Conservation (phyloP, 1,140 invertebrate genomes). For the Drosophila teissieri region DNA sequence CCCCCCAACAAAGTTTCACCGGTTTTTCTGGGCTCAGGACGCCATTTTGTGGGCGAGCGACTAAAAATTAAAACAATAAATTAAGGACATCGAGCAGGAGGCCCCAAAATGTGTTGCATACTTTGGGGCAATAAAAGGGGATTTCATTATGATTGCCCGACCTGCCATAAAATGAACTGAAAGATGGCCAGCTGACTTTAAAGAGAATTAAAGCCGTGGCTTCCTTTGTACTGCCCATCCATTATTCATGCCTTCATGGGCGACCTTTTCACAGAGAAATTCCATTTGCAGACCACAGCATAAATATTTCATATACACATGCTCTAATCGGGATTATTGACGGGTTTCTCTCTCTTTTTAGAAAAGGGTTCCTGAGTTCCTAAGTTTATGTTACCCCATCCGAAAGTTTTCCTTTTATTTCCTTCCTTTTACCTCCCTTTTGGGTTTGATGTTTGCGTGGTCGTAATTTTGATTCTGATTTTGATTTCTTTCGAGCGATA, state of each 20-base stretch:
- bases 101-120: conserved; percentile 40
- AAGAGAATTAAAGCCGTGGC: conserved; percentile 42
- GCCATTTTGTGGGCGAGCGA: conserved; percentile 64
- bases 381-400: conserved; percentile 2
- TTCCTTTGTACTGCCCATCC: conserved; percentile 12
- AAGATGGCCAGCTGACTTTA: conserved; percentile 37
- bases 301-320: conserved; percentile 63
- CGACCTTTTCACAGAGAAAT: conserved; percentile 35
- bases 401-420: background rate
- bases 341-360: conserved; percentile 1
- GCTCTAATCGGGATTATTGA: conserved; percentile 51
- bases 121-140: conserved; percentile 58
- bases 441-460: conserved; percentile 29
- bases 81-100: conserved; percentile 46
- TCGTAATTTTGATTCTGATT: conserved; percentile 69
- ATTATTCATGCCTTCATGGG: conserved; percentile 33
- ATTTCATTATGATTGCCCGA: conserved; percentile 50
- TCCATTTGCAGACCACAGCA: conserved; percentile 44
- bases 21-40: conserved; percentile 31
- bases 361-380: conserved; percentile 17
- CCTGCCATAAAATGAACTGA: conserved; percentile 51
- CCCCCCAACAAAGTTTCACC: conserved; percentile 36
- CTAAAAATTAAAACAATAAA: conserved; percentile 82
- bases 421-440: background rate
- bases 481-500: conserved; percentile 65